Base-by-base conservation (phyloP, 2,797 vertebrate species). In the Euthynnus affinis region DNA sequence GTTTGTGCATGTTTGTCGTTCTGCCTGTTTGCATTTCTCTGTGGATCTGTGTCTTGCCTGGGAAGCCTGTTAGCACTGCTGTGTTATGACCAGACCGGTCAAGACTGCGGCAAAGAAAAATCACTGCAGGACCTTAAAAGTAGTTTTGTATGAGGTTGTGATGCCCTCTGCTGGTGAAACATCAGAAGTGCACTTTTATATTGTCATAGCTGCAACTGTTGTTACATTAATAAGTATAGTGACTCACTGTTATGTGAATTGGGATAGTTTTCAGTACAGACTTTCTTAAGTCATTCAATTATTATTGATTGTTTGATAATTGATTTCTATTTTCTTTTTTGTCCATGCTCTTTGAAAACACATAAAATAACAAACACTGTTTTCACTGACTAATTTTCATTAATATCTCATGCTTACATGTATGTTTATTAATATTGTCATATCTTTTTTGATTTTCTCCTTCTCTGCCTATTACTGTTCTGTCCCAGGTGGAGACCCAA, bases 101-200 rank as follows among this genome's bases (percentile, higher is more conserved):
- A 85, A 78, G 87, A 95, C 94, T 95, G 94, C 93, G 91, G 92
- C 92, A 95, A 92, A 92, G 82, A 84, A 57, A 90, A 90, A 91
- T 85, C 87, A 87, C 91, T 92, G 92, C 91, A 95, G 87, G 91
- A 82, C 85, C 66, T 69, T 49, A 14, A 13, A 32, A 23, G 58
- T 59, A 25, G 53, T 64, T 76, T 85, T 82, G 10, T 48, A 10
- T 87, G 96, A 93, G 88, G 94, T 91, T 76, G 92, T 94, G 61
- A 94, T 95, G 95, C 92, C 96, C 95, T 96, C 94, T 95, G 86
- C 88, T 94, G 94, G 87, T 46, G 27, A 6, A 72, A 64, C 7
- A n/a, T 49, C 32, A 60, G 63, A 77, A 85, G 69, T 88, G 60
- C 87, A 84, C 14, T 34, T 53, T 65, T 46, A 6, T 10, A 29